Evolutionary conservation across 2,888 invertebrate species (phyloP).

Genomic region (Agrotis segetum): DNA sequence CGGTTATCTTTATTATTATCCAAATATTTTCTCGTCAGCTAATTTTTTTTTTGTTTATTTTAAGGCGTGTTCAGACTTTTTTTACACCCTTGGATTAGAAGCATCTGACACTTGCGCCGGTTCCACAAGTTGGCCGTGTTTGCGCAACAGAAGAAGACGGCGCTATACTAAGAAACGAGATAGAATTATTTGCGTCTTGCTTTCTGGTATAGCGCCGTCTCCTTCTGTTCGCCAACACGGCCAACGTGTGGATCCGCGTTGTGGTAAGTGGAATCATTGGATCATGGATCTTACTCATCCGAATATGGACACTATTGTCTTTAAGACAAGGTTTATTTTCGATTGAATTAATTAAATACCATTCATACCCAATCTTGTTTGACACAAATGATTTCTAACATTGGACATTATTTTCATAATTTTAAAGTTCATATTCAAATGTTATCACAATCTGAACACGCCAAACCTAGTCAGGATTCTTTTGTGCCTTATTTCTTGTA

Average conservation of each 20-base stretch:
- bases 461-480: slow-evolving; percentile 62
- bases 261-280: neutral
- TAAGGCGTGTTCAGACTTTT: slow-evolving; percentile 52
- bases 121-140: too few species aligned
- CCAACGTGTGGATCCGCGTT: too few species aligned
- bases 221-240: too few species aligned
- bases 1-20: slow-evolving; percentile 34
- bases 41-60: slow-evolving; percentile 26
- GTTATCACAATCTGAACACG: slow-evolving; percentile 28
- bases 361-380: neutral
- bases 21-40: slow-evolving; percentile 48
- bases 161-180: too few species aligned
- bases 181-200: too few species aligned
- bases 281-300: neutral
- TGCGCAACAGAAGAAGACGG: too few species aligned
- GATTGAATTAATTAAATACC: neutral
- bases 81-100: neutral
- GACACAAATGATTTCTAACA: too few species aligned
- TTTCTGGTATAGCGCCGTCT: too few species aligned
- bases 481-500: slow-evolving; percentile 63
- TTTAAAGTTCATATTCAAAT: neutral
- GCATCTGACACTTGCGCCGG: neutral
- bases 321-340: neutral
- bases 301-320: neutral
- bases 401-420: neutral